Evolutionary conservation across 2,113 vertebrate genomes (phyloP), one percentile per base, ranked within the genome.

Genomic region (Centropus unirufus): DNA sequence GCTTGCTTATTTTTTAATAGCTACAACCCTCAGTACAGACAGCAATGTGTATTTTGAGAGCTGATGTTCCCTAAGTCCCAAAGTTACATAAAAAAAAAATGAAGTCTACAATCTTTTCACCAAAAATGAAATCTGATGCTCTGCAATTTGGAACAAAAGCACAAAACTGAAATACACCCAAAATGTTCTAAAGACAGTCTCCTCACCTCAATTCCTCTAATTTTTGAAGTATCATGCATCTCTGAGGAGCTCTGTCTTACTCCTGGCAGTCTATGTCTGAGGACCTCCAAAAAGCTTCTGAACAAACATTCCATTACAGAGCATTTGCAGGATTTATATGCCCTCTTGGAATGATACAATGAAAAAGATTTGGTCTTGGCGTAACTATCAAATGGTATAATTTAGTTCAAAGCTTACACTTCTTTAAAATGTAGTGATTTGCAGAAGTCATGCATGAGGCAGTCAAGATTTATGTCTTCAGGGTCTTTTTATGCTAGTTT

Each of bases 381-480:
- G 7, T n/a, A 23, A 17, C 12, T 87, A 36, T 6, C 77, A 58
- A 46, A 9, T 32, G 22, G 5, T 46, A 30, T 34, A 73, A 44
- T 47, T 44, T 24, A 47, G 8, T 52, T 80, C 40, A 89, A 32
- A 61, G 29, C 1, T 47, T 44, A 39, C 2, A 23, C 1, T 51
- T 69, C 42, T 59, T 58, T 39, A 47, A 82, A 62, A 18, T 62
- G 40, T 7, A 58, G 30, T 15, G 69, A 61, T 57, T 69, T 62
- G 18, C 14, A 58, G 51, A 91, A 89, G 21, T 58, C 32, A 67
- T n/a, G 15, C 27, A 30, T 82, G 47, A 87, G 8, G 24, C 13
- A 42, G 46, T 42, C 27, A 34, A 0, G 3, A 26, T 2, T 77
- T 77, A 61, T 6, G 12, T 32, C 0, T 5, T 1, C 39, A 54